Evolutionary conservation across 2,113 vertebrate species (phyloP).

Genomic region (Boulengeromyrus knoepffleri): DNA sequence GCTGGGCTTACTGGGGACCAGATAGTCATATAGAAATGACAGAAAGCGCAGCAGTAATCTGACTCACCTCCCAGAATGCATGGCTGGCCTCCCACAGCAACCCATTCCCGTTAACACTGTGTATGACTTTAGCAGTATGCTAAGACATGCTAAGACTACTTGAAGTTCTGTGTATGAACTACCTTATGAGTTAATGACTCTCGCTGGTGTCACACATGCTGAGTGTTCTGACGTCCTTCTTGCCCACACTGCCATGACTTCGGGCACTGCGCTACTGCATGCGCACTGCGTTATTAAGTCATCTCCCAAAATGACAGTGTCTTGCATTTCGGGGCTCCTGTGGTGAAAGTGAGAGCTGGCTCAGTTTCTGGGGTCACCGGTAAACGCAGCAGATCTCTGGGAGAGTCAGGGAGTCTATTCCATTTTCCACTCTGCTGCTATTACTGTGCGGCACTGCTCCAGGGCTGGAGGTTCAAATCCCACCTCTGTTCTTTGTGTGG

Average conservation of each 20-base stretch:
- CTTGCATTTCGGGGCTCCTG: not conserved
- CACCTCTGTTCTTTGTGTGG: not conserved
- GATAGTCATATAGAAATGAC: not conserved
- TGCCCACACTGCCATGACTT: not conserved
- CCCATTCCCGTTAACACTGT: not conserved
- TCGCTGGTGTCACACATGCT: not conserved
- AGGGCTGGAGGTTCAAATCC: not conserved
- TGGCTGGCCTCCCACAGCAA: not conserved
- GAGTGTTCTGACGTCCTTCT: not conserved
- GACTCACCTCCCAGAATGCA: not conserved
- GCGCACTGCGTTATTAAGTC: not conserved
- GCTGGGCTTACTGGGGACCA: not conserved
- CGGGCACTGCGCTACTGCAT: not conserved
- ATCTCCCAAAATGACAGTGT: not conserved
- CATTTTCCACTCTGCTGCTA: not conserved
- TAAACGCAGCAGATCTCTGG: not conserved
- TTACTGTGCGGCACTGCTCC: not conserved
- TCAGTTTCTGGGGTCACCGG: not conserved
- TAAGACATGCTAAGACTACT: not conserved
- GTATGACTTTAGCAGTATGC: not conserved
- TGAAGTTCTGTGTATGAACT: not conserved
- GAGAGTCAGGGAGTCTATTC: not conserved
- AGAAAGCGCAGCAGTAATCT: not conserved
- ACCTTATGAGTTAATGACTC: not conserved
- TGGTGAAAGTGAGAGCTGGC: not conserved